Evolutionary conservation across 2,113 vertebrate genomes (phyloP).

Genomic region (Crocuta crocuta): DNA sequence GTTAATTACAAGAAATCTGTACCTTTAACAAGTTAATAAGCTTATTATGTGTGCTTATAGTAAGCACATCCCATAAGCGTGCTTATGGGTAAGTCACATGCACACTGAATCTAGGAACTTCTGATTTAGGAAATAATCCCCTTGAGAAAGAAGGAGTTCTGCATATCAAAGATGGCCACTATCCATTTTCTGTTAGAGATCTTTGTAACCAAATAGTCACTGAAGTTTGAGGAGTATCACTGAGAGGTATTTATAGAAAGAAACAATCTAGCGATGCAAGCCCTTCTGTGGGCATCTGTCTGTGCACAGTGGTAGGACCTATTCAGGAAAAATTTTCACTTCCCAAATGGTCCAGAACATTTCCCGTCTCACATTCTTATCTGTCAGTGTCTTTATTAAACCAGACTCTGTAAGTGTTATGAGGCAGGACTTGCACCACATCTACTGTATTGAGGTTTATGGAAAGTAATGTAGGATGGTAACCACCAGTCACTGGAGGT

Average conservation of each 20-base stretch:
- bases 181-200: not conserved
- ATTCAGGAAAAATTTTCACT: slow-evolving; percentile 46
- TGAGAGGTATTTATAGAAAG: slow-evolving; percentile 43
- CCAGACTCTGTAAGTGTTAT: slow-evolving; percentile 64
- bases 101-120: not conserved
- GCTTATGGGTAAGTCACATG: not conserved
- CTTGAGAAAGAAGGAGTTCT: not conserved
- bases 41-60: no score
- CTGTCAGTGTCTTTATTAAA: slow-evolving; percentile 73
- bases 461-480: slow-evolving; percentile 62
- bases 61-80: no score
- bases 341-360: slow-evolving; percentile 64
- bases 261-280: not conserved
- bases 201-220: not conserved
- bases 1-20: not conserved
- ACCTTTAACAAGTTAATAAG: slow-evolving; percentile 1
- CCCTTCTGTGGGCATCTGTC: not conserved
- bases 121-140: not conserved
- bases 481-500: slow-evolving; percentile 66
- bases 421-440: slow-evolving; percentile 47
- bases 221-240: slow-evolving; percentile 37
- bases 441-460: slow-evolving; percentile 64
- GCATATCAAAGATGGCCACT: not conserved
- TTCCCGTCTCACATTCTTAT: slow-evolving; percentile 58
- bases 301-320: not conserved